Evolutionary conservation across 2,113 vertebrate genomes (phyloP).

Genomic region (Dromiciops gliroides): DNA sequence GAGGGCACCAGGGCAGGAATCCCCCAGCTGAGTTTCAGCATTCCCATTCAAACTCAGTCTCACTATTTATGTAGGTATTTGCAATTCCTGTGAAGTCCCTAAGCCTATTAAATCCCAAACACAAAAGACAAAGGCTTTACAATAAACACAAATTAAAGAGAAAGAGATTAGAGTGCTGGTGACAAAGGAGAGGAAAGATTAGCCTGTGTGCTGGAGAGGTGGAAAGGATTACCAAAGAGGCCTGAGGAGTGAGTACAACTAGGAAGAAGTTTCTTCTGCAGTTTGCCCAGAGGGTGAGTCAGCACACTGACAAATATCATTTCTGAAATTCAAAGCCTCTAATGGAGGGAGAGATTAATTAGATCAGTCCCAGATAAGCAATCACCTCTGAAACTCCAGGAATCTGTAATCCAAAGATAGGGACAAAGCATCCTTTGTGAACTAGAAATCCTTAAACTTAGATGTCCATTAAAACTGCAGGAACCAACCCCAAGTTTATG

Average conservation of each 20-base stretch:
- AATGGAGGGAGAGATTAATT: slow-evolving; percentile 24
- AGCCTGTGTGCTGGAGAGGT: slow-evolving; percentile 20
- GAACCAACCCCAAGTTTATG: neutral
- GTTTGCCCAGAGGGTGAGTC: slow-evolving; percentile 51
- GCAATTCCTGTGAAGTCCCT: slow-evolving; percentile 70
- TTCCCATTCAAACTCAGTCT: slow-evolving; percentile 57
- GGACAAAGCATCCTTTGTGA: neutral
- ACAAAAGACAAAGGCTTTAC: slow-evolving; percentile 76
- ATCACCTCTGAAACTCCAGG: neutral
- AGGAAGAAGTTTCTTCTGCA: slow-evolving; percentile 55
- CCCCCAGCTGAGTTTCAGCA: neutral
- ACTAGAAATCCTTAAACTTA: neutral
- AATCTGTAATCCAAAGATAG: neutral
- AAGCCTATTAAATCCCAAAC: slow-evolving; percentile 79
- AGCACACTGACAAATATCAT: slow-evolving; percentile 73
- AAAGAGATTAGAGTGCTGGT: slow-evolving; percentile 65
- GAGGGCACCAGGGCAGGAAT: slow-evolving; percentile 40
- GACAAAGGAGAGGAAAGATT: slow-evolving; percentile 74
- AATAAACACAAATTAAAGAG: slow-evolving; percentile 78
- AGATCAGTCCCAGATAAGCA: neutral
- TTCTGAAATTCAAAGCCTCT: slow-evolving; percentile 69
- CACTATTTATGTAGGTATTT: slow-evolving; percentile 62
- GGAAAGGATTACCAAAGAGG: slow-evolving; percentile 67
- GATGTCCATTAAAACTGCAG: neutral
- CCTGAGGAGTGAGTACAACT: slow-evolving; percentile 56